Evolutionary conservation across 2,888 invertebrate genomes (phyloP), one percentile per base, ranked within the genome.

Genomic region (Achlya flavicornis): DNA sequence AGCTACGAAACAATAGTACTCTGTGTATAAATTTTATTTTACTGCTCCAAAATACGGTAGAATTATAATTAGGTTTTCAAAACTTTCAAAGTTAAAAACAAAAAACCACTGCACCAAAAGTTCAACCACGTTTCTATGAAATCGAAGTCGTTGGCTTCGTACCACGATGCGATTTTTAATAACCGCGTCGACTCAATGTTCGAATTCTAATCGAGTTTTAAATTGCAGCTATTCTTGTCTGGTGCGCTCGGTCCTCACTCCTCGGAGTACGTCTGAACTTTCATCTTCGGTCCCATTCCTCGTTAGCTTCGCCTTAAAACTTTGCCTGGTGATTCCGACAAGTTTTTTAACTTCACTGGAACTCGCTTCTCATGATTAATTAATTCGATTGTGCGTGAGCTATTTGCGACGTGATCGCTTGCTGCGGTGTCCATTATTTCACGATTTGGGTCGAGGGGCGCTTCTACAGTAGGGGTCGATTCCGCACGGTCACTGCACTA

Each of bases 141-240:
- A 76, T 76, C 76, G 71, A 76, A 78, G 74, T 80, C 74, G 75
- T 76, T 69, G 71, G 76, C 72, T 75, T 77, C 74, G 76, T 78
- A 78, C 83, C 74, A 78, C 78, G 80, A 65, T 67, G 75, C 85
- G 81, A 81, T 88, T 90, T 90, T 92, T 89, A 92, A 92, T 92
- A 92, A 90, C 85, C 85, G 76, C 84, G 80, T 78, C 83, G 76
- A 82, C 80, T 86, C 88, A 86, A 88, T 90, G 85, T 88, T 91
- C 89, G 85, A 92, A 92, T 92, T 92, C 89, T 92, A 92, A 93
- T 93, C 91, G 92, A 93, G 87, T 93, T 93, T 92, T 93, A 92
- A 93, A 93, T 93, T 93, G 92, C 92, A 91, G 88, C 87, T 87
- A 92, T 93, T 93, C 91, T 91, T 89, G 89, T 90, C 89, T 90